Conservation (phyloP, 2,888 invertebrate genomes). For the Noctua comes region DNA sequence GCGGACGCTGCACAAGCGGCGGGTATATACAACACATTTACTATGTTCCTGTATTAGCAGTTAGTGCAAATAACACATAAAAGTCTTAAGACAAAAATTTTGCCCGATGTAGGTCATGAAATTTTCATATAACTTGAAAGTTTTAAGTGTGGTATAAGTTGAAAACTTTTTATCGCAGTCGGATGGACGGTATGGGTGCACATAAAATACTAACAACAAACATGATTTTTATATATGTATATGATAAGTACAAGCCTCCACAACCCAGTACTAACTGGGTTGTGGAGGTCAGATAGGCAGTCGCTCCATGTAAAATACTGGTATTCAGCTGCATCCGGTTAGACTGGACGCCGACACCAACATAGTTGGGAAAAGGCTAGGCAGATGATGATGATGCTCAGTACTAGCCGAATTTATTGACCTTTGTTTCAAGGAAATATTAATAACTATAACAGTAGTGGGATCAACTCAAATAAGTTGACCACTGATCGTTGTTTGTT, state of each 20-base stretch:
- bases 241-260: too few relatives aligned
- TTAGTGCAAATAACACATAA: slow-evolving; percentile 28
- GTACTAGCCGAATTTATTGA: too few relatives aligned
- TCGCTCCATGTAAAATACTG: too few relatives aligned
- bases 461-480: not conserved
- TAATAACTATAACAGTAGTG: not conserved
- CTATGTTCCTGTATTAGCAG: slow-evolving; percentile 53
- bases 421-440: slow-evolving; percentile 6
- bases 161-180: not conserved
- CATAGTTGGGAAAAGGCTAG: too few relatives aligned
- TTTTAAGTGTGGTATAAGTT: not conserved
- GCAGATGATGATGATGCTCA: too few relatives aligned
- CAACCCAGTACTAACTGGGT: too few relatives aligned
- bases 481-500: not conserved
- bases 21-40: slow-evolving; percentile 69
- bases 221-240: too few relatives aligned
- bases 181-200: not conserved
- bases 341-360: too few relatives aligned
- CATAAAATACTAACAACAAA: not conserved
- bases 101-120: slow-evolving; percentile 21
- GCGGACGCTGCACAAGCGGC: slow-evolving; percentile 88
- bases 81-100: slow-evolving; percentile 18
- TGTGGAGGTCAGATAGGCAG: too few relatives aligned
- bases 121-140: slow-evolving; percentile 12
- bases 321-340: too few relatives aligned